Evolutionary conservation across 2,113 vertebrate genomes (phyloP).

Genomic region (Tapirus terrestris): DNA sequence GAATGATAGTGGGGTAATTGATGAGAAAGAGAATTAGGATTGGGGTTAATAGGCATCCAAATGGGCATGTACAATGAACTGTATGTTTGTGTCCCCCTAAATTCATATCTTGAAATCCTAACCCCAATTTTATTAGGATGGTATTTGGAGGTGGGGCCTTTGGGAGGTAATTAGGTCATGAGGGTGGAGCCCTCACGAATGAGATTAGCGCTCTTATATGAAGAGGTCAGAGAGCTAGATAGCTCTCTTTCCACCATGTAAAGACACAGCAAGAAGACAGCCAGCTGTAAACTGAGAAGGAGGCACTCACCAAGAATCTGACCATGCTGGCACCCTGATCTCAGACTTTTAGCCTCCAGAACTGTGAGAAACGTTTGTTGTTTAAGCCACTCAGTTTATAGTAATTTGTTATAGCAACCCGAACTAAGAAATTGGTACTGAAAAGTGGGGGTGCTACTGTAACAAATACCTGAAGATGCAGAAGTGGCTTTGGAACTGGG

Average conservation of each 20-base stretch:
- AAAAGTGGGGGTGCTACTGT: background rate
- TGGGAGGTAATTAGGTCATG: background rate
- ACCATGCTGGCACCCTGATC: background rate
- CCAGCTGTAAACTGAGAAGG: too few species aligned
- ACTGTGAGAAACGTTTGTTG: background rate
- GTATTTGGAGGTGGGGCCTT: background rate
- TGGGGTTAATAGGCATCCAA: background rate
- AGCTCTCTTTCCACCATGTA: background rate
- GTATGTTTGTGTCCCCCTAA: background rate
- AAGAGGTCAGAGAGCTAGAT: background rate
- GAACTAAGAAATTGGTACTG: background rate
- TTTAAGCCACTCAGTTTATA: background rate
- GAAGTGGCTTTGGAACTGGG: background rate
- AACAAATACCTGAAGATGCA: background rate
- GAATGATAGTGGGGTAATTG: background rate
- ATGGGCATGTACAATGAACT: background rate
- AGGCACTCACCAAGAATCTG: background rate
- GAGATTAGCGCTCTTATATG: background rate
- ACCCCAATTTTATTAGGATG: background rate
- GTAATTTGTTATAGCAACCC: background rate
- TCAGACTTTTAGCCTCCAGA: background rate
- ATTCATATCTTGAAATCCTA: background rate
- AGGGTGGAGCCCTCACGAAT: background rate
- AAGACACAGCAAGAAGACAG: background rate
- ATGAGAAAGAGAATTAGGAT: background rate